A percentile compares a stretch with the other conserved stretches of the same genome.
phyloP scores from a whole-genome alignment of 2,888 invertebrate genomes.

The Diarsia brunnea region DNA sequence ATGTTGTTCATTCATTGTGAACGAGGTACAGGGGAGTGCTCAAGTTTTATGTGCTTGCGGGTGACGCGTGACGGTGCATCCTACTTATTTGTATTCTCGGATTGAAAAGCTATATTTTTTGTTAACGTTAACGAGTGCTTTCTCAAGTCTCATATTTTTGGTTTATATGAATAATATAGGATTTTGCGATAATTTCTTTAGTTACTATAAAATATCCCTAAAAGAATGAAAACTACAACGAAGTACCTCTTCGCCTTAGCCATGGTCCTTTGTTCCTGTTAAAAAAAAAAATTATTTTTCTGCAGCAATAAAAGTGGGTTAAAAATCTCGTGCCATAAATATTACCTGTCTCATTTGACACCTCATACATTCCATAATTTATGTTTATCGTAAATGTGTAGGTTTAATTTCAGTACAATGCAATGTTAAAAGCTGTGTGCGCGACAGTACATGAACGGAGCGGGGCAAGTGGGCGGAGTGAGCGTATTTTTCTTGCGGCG shows the following conservation, averaged over 20 bases:
- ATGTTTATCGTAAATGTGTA: conserved; percentile 55
- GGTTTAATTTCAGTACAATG: conserved; percentile 61
- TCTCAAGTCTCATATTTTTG: neutral
- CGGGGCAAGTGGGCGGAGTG: conserved; percentile 84
- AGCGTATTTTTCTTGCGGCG: conserved; percentile 84
- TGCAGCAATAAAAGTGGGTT: neutral
- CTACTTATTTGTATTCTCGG: neutral
- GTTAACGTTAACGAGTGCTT: neutral
- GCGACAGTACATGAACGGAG: conserved; percentile 86
- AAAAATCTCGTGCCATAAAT: conserved; percentile 14
- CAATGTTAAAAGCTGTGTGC: conserved; percentile 62
- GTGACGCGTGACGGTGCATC: neutral
- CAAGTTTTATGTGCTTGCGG: conserved; percentile 24
- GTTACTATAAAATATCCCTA: neutral
- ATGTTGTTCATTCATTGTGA: conserved; percentile 87
- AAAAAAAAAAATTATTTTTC: neutral
- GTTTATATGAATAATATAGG: neutral
- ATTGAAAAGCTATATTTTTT: neutral
- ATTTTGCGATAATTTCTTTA: neutral
- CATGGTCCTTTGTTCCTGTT: neutral
- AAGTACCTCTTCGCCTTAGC: neutral
- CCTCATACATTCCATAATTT: conserved; percentile 34
- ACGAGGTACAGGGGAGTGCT: conserved; percentile 75
- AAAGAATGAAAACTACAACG: neutral
- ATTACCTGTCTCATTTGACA: conserved; percentile 35